phyloP scores from a whole-genome alignment of 2,797 vertebrate genomes.

The Masticophis lateralis region DNA sequence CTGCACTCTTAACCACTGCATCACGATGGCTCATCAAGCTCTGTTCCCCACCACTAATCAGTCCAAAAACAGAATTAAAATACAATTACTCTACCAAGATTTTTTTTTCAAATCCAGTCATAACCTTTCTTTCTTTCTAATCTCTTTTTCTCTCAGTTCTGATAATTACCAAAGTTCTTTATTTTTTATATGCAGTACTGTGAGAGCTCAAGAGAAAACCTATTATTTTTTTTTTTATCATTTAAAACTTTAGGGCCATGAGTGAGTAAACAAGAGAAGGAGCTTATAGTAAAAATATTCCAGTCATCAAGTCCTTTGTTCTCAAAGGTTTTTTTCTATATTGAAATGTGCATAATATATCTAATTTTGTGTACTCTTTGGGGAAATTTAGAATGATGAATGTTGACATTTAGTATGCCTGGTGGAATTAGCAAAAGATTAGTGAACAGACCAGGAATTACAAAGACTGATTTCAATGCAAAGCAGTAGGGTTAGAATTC shows the following conservation, averaged over 20 bases:
- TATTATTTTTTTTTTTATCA: background rate
- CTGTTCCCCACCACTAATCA: background rate
- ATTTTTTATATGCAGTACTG: background rate
- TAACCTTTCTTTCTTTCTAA: background rate
- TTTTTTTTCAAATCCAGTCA: background rate
- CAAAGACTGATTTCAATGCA: background rate
- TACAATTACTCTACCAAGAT: background rate
- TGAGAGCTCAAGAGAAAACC: background rate
- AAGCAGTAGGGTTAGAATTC: background rate
- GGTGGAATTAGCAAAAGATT: background rate
- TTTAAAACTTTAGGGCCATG: background rate
- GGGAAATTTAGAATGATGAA: background rate
- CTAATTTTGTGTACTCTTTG: background rate
- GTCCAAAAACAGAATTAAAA: background rate
- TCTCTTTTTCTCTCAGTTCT: background rate
- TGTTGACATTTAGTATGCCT: background rate
- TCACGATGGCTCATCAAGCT: background rate
- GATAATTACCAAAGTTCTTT: background rate
- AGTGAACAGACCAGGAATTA: background rate
- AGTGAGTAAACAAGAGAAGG: background rate
- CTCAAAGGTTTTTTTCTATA: background rate
- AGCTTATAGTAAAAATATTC: background rate
- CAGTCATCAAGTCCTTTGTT: background rate
- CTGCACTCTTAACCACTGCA: too few relatives aligned
- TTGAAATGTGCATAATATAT: background rate